A percentile compares a stretch with the other conserved stretches of the same genome.
phyloP scores from a whole-genome alignment of 2,113 vertebrate genomes.

The Eurystomus gularis region DNA sequence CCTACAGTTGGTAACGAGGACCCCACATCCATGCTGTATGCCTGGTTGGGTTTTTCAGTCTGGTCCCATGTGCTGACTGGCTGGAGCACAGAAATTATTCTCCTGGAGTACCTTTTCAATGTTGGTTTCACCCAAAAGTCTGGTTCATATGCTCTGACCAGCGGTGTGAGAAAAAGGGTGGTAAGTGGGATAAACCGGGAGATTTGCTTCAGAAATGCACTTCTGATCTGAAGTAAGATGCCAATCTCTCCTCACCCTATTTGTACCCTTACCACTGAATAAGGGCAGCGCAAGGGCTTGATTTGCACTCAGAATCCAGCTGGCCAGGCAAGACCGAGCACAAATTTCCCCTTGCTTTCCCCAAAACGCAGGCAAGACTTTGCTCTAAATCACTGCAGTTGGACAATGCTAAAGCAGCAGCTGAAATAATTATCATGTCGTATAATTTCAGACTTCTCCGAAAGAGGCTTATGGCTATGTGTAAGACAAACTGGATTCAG shows the following conservation, averaged over 20 bases:
- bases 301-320: neutral
- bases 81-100: neutral
- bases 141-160: neutral
- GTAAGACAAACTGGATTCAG: neutral
- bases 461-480: neutral
- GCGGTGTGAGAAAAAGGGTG: fast-evolving
- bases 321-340: neutral
- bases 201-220: neutral
- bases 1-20: neutral
- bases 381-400: neutral
- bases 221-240: neutral
- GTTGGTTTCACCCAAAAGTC: neutral
- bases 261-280: neutral
- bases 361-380: neutral
- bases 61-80: fast-evolving
- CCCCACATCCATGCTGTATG: fast-evolving
- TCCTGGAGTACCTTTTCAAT: neutral
- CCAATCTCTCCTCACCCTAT: neutral
- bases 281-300: neutral
- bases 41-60: neutral
- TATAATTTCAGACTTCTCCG: neutral
- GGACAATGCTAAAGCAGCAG: neutral
- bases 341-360: neutral
- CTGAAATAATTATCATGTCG: neutral
- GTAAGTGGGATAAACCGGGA: neutral